A percentile compares a stretch with the other conserved stretches of the same genome.
Conservation (phyloP, 30 jellyfish, hydroid and myxozoan genomes). For the Hydra vulgaris region DNA sequence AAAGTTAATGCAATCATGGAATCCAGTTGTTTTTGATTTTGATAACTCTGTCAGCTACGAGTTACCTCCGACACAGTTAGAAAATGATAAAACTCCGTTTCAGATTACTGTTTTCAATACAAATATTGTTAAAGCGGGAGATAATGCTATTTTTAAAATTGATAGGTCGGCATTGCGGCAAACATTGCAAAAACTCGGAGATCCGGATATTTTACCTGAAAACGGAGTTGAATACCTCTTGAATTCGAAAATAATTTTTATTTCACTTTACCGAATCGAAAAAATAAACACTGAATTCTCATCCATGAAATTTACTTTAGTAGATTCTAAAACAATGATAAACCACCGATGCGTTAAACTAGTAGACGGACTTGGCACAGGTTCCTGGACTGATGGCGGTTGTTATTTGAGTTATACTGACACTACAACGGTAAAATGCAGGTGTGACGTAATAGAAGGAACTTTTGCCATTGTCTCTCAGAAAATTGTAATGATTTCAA, state of each 20-base stretch:
- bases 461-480: conserved; percentile 19
- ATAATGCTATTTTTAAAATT: not conserved
- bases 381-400: conserved; percentile 18
- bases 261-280: not conserved
- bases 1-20: not conserved
- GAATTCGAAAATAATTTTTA: not conserved
- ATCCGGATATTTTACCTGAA: not conserved
- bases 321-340: not conserved
- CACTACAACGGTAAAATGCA: not conserved
- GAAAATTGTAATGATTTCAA: not conserved
- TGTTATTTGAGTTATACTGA: conserved; percentile 2
- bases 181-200: not conserved
- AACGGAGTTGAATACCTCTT: conserved; percentile 7
- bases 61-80: conserved; percentile 21
- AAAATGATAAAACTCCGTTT: conserved; percentile 1
- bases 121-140: not conserved
- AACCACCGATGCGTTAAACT: conserved; percentile 15
- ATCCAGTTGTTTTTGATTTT: not conserved
- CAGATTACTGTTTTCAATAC: not conserved
- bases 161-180: not conserved
- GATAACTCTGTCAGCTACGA: not conserved
- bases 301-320: not conserved
- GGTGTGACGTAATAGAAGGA: conserved; percentile 21
- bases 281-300: not conserved
- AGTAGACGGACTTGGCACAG: not conserved